Evolutionary conservation across 2,797 vertebrate genomes (phyloP).

Genomic region (Sebastes steindachneri): DNA sequence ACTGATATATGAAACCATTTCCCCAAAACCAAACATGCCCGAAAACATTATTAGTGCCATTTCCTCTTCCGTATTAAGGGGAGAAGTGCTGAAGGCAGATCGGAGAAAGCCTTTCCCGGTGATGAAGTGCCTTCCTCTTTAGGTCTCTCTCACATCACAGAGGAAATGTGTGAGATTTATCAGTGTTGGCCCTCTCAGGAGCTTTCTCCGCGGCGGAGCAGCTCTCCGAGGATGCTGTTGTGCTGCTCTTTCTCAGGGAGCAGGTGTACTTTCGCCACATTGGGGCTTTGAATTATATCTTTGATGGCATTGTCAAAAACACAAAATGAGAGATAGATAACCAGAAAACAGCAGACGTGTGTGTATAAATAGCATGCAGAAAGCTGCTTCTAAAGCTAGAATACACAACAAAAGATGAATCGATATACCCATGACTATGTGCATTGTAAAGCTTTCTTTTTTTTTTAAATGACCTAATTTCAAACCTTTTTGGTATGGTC

Average conservation of each 20-base stretch:
- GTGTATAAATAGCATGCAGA: constrained; percentile 27
- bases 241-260: constrained; percentile 61
- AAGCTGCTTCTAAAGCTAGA: neutral
- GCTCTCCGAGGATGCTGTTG: constrained; percentile 53
- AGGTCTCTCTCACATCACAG: constrained; percentile 80
- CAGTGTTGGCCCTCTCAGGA: constrained; percentile 73
- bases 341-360: constrained; percentile 20
- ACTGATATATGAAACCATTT: constrained; percentile 88
- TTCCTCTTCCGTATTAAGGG: constrained; percentile 84
- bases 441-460: constrained; percentile 13
- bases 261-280: constrained; percentile 71
- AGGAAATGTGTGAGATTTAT: constrained; percentile 85
- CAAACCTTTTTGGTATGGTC: constrained; percentile 17
- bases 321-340: constrained; percentile 65
- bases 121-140: constrained; percentile 85
- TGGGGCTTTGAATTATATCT: constrained; percentile 64
- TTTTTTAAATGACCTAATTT: constrained; percentile 27
- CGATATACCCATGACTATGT: neutral
- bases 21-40: constrained; percentile 87
- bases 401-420: neutral
- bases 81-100: constrained; percentile 82
- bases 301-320: constrained; percentile 74
- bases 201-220: constrained; percentile 55
- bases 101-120: constrained; percentile 76
- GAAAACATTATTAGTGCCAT: constrained; percentile 87